Conservation (phyloP, 2,113 vertebrate species). For the Rhea pennata region DNA sequence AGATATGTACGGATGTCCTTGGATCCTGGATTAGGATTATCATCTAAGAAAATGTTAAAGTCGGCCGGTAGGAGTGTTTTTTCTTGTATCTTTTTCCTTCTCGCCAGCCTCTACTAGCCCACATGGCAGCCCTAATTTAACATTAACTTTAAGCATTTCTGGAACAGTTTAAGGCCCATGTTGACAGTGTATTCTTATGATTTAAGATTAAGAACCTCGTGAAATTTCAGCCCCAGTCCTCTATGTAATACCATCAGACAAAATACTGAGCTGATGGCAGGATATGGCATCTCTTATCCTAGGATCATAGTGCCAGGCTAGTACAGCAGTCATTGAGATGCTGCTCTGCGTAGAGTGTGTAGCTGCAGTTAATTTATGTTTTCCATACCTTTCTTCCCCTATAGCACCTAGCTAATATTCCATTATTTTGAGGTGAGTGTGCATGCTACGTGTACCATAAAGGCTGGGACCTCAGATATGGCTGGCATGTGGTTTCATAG, state of each 20-base stretch:
- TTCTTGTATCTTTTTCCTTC: not conserved
- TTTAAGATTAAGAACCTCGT: not conserved
- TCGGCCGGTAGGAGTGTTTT: not conserved
- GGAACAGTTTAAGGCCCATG: not conserved
- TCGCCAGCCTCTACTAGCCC: not conserved
- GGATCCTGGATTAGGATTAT: too few species aligned
- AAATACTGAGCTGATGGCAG: not conserved
- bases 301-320: not conserved
- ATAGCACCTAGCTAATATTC: not conserved
- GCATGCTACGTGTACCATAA: not conserved
- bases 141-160: not conserved
- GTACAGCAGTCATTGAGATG: too few species aligned
- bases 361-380: not conserved
- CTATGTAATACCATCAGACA: not conserved
- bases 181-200: not conserved
- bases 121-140: not conserved
- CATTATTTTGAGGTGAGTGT: not conserved
- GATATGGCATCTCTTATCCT: not conserved
- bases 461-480: not conserved
- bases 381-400: not conserved
- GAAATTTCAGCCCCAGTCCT: not conserved
- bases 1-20: too few species aligned
- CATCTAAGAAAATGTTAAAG: not conserved
- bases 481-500: not conserved
- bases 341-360: not conserved